phyloP scores from a whole-genome alignment of 2,888 invertebrate species.

The Epirrhoe alternata region DNA sequence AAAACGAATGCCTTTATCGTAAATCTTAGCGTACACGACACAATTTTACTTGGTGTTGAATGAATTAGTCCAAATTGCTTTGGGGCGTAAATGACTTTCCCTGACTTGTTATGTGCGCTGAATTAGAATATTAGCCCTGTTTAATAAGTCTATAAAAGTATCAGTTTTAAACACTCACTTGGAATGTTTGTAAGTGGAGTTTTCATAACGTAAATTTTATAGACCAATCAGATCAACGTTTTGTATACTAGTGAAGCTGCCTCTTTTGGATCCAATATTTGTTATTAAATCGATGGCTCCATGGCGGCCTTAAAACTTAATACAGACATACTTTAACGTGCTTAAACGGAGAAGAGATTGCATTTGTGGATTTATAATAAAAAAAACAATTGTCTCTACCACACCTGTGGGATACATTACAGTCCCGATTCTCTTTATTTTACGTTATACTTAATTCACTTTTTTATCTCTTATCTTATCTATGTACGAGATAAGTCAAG shows the following conservation, averaged over 20 bases:
- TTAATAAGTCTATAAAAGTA: not conserved
- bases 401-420: no score
- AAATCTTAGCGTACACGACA: slow-evolving; percentile 35
- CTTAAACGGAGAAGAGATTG: no score
- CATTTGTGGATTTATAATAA: no score
- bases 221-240: not conserved
- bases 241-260: not conserved
- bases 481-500: no score
- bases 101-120: slow-evolving; percentile 17
- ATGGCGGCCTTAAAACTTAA: no score
- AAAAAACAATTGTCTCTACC: no score
- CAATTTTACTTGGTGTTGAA: slow-evolving; percentile 37
- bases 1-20: slow-evolving; percentile 38
- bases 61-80: slow-evolving; percentile 37
- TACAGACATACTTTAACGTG: no score
- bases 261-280: no score
- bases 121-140: slow-evolving; percentile 17
- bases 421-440: no score
- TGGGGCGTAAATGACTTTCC: slow-evolving; percentile 30
- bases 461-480: no score
- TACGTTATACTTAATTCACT: no score
- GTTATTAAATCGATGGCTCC: no score
- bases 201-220: not conserved
- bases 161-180: not conserved
- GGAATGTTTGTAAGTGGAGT: not conserved